Evolutionary conservation across 2,113 vertebrate genomes (phyloP), one percentile per base, ranked within the genome.

Genomic region (Percopsis transmontana): DNA sequence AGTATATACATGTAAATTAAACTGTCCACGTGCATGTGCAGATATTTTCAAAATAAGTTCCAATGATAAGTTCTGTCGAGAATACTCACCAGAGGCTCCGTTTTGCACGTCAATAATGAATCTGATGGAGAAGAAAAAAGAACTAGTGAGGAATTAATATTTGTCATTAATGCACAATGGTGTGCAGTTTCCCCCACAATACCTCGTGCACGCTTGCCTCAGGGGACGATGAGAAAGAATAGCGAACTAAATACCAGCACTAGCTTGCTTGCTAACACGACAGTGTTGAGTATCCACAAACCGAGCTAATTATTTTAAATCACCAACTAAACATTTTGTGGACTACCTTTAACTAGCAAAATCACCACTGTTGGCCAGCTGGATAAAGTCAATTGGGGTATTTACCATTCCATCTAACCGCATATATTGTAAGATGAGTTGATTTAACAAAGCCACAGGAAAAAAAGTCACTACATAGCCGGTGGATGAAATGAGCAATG

Each of bases 51-150:
- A 39, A 58, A 15, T 39, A 23, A 16, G 23, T n/a, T 9, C 60
- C 51, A 53, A 51, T 18, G 5, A 27, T 23, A 9, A 13, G 11
- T 1, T 14, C 12, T 12, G 10, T 53, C 5, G 16, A n/a, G 4
- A 20, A 53, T n/a, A 85, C 91, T 92, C 75, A 93, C 92, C 92
- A 93, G 75, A 80, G 91, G 27, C 75, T 93, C 92, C 12, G 92
- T 85, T 88, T 93, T 93, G 83, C 92, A 93, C 74, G 92, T 87
- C 83, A 93, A 87, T 80, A 91, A 85, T 64, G 92, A 91, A 92
- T 93, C 92, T 93, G 72, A 12, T 7, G 13, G 12, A n/a, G 23
- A 21, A 60, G 8, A 41, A 2, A 63, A 47, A 66, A 10, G 44
- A 23, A 58, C 45, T 6, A 58, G 19, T 0, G 56, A 1, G 45